Percentiles rank a stretch among this genome's conserved stretches.
These are phyloP conservation scores for Odontocolon sp. DNA, from an alignment of 2,888 invertebrate species.

Conservation along the genomic window DNA sequence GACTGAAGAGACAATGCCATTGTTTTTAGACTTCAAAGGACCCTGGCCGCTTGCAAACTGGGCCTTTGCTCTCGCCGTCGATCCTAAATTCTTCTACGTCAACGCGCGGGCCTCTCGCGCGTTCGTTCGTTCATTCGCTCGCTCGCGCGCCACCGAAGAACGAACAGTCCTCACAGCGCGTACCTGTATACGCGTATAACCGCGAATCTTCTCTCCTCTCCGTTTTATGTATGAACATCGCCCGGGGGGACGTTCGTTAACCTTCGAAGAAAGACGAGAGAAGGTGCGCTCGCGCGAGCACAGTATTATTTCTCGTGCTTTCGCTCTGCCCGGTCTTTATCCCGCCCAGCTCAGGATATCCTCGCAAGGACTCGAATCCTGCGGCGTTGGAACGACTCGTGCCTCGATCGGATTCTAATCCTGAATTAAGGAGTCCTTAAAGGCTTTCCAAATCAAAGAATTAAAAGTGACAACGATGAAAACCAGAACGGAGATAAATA, in stretches of 20 bases:
- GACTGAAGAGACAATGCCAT: slow-evolving; percentile 81
- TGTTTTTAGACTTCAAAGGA: slow-evolving; percentile 81
- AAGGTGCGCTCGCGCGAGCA: slow-evolving; percentile 42
- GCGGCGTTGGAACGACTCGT: slow-evolving; percentile 30
- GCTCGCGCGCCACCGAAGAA: slow-evolving; percentile 56
- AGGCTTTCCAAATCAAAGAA: background rate
- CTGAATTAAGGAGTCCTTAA: slow-evolving; percentile 2
- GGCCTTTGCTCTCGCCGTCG: slow-evolving; percentile 80
- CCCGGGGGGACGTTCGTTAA: slow-evolving; percentile 77
- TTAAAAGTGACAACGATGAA: background rate
- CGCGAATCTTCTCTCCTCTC: slow-evolving; percentile 42
- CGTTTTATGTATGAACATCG: slow-evolving; percentile 73
- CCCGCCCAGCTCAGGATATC: slow-evolving; percentile 28
- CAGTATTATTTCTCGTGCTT: slow-evolving; percentile 44
- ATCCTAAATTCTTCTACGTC: slow-evolving; percentile 81
- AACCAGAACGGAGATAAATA: background rate
- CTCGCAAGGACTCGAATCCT: slow-evolving; percentile 18
- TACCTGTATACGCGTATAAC: slow-evolving; percentile 44
- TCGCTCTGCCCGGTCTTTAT: slow-evolving; percentile 45
- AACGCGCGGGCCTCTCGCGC: slow-evolving; percentile 71
- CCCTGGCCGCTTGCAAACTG: slow-evolving; percentile 77
- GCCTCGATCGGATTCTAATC: slow-evolving; percentile 16
- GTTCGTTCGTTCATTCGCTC: slow-evolving; percentile 56
- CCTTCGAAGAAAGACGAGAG: slow-evolving; percentile 63
- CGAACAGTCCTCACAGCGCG: background rate